Evolutionary conservation across 2,113 vertebrate genomes (phyloP).

Genomic region (Elephas maximus): DNA sequence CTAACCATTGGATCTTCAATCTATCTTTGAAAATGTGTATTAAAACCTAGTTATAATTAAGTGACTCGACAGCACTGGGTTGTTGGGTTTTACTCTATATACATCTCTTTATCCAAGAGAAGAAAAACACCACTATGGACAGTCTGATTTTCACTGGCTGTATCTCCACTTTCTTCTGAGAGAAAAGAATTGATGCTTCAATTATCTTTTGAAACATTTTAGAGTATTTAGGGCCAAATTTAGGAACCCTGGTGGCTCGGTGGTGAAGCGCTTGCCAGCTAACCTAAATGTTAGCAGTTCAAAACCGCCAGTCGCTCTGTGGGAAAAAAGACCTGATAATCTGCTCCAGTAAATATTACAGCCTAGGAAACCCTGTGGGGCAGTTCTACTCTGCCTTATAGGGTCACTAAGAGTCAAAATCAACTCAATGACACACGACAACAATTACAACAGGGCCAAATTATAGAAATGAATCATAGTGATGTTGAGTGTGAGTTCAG

Average conservation of each 20-base stretch:
- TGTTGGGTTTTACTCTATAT: not conserved
- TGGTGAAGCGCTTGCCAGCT: not conserved
- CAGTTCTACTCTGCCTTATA: not conserved
- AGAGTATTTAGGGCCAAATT: constrained; percentile 76
- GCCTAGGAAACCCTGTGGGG: not conserved
- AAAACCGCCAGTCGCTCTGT: not conserved
- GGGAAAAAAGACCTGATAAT: not conserved
- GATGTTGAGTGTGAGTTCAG: constrained; percentile 71
- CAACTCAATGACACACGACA: not conserved
- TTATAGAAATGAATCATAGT: constrained; percentile 75
- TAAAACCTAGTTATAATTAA: not conserved
- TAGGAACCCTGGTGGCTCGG: not conserved
- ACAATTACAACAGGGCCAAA: constrained; percentile 55
- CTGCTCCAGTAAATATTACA: not conserved
- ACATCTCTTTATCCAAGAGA: not conserved
- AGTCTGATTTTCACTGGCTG: not conserved
- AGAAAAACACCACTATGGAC: not conserved
- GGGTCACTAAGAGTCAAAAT: not conserved
- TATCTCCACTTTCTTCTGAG: not conserved
- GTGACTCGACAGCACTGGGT: no score
- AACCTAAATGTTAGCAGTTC: not conserved
- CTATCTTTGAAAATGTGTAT: not conserved
- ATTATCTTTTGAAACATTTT: constrained; percentile 83
- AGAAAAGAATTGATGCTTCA: constrained; percentile 69
- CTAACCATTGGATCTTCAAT: not conserved